A percentile compares a stretch with the other conserved stretches of the same genome.
Evolutionary conservation across 2,797 vertebrate species (phyloP).

Genomic region (Rostrhamus sociabilis): DNA sequence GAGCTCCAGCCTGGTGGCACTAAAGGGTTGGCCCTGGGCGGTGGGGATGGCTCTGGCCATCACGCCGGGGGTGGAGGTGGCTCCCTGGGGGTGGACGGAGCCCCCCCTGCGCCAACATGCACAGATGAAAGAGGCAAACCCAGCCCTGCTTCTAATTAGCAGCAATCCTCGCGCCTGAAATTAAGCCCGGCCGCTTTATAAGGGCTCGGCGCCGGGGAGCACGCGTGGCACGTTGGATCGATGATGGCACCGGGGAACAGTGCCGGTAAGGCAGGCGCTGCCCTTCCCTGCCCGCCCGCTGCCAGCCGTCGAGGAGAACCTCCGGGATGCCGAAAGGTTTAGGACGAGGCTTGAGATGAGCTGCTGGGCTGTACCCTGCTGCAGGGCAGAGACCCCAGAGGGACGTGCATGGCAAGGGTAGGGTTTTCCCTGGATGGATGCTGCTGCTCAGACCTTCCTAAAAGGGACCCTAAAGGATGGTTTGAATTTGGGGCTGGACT

Average conservation of each 20-base stretch:
- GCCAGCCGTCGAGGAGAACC: accelerated
- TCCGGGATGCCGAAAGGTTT: not conserved
- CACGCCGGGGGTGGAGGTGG: accelerated
- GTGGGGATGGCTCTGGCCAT: not conserved
- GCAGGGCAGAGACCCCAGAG: not conserved
- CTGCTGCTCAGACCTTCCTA: not conserved
- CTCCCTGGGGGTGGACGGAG: not conserved
- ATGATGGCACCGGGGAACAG: accelerated
- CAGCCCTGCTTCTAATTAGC: not conserved
- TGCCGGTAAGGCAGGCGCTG: not conserved
- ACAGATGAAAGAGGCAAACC: not conserved
- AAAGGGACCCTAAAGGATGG: not conserved
- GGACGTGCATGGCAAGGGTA: accelerated
- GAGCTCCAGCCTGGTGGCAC: not conserved
- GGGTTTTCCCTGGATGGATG: not conserved
- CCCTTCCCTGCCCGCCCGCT: not conserved
- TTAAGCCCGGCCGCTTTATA: not conserved
- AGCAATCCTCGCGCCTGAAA: accelerated
- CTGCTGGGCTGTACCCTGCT: not conserved
- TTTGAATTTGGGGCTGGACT: accelerated
- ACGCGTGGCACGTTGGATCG: accelerated
- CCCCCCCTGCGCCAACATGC: not conserved
- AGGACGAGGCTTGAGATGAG: not conserved
- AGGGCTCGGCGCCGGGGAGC: accelerated
- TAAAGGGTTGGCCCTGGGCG: not conserved